A percentile compares a stretch with the other conserved stretches of the same genome.
Conservation (phyloP, 2,797 vertebrate species). For the Propithecus deckenii region DNA sequence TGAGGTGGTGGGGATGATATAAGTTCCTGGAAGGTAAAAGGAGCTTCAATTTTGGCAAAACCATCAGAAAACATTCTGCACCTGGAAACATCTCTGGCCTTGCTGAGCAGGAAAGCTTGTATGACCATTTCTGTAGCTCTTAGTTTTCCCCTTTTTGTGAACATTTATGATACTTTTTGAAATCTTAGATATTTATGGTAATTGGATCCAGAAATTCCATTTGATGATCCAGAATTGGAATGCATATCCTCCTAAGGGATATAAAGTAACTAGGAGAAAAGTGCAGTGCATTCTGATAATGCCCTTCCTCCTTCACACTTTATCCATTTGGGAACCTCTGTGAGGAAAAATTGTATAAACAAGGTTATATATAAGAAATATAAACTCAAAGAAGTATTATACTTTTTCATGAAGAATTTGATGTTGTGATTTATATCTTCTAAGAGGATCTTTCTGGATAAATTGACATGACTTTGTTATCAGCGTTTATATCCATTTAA, state of each 20-base stretch:
- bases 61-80: not conserved
- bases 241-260: not conserved
- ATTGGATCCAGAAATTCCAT: not conserved
- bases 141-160: not conserved
- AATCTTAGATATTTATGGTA: not conserved
- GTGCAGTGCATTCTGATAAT: not conserved
- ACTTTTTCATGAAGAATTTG: not conserved
- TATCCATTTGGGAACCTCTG: not conserved
- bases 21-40: not conserved
- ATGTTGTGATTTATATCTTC: not conserved
- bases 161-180: not conserved
- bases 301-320: not conserved
- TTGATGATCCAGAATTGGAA: not conserved
- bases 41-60: not conserved
- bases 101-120: not conserved
- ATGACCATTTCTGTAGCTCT: not conserved
- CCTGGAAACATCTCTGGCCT: not conserved
- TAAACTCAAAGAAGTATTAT: not conserved
- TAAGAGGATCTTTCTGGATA: not conserved
- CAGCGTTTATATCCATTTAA: not conserved
- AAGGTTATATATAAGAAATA: not conserved
- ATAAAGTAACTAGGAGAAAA: constrained; percentile 18
- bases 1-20: too few species aligned
- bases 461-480: not conserved
- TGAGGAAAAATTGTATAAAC: not conserved